These are phyloP conservation scores for Phortica variegata DNA, from an alignment of 1,140 invertebrate species.

Conservation along the genomic window DNA sequence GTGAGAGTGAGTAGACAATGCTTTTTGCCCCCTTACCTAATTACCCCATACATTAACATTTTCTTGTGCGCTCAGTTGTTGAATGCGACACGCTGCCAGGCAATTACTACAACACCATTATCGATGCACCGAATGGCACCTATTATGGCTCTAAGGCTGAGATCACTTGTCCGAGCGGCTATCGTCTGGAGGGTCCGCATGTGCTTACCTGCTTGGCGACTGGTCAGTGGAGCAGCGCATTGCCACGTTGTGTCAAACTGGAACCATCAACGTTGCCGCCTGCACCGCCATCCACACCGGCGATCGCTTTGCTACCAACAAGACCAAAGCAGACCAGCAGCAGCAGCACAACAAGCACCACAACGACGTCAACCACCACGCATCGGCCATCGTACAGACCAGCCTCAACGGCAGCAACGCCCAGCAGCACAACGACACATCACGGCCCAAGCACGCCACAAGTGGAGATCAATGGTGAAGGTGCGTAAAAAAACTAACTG, in stretches of 20 bases:
- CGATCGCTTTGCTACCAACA: background rate
- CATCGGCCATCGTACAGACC: conserved; percentile 33
- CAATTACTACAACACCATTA: conserved; percentile 71
- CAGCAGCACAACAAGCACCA: conserved; percentile 5
- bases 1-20: conserved; percentile 67
- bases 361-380: conserved; percentile 46
- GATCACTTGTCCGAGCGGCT: conserved; percentile 75
- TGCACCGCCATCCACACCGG: conserved; percentile 15
- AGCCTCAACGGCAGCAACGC: conserved; percentile 25
- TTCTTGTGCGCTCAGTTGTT: conserved; percentile 61
- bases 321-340: conserved; percentile 6
- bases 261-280: conserved; percentile 51
- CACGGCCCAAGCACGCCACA: conserved; percentile 34
- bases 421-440: conserved; percentile 22
- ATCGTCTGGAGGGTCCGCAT: conserved; percentile 68
- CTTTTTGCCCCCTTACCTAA: background rate
- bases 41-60: background rate
- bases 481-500: conserved; percentile 20
- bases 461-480: conserved; percentile 50
- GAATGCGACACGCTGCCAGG: conserved; percentile 72
- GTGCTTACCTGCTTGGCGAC: conserved; percentile 71
- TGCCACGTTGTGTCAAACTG: conserved; percentile 72
- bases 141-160: conserved; percentile 71
- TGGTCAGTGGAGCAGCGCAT: conserved; percentile 75
- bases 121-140: conserved; percentile 66